Conservation (phyloP, 2,797 vertebrate genomes). For the Ctenochaetus hawaiiensis region DNA sequence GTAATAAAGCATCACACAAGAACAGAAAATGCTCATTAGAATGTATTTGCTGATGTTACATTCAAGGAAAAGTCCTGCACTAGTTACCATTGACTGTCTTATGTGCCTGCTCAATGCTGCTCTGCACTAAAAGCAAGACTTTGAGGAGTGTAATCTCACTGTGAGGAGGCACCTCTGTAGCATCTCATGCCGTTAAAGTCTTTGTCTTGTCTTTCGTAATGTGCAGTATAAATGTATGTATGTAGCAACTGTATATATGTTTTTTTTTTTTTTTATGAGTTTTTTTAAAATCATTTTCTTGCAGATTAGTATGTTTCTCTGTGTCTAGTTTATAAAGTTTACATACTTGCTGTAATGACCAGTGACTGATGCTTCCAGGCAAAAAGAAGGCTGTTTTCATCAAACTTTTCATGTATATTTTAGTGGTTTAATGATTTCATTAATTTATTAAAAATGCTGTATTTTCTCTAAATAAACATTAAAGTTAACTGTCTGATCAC, state of each 20-base stretch:
- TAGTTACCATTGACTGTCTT: slow-evolving; percentile 59
- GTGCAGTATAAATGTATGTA: slow-evolving; percentile 48
- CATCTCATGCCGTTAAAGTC: slow-evolving; percentile 19
- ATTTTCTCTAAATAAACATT: neutral
- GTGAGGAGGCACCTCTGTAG: neutral
- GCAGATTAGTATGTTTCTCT: no score
- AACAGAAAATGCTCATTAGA: slow-evolving; percentile 8
- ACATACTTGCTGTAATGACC: slow-evolving; percentile 5
- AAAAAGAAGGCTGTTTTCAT: slow-evolving; percentile 22
- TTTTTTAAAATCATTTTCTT: neutral
- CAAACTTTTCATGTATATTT: slow-evolving; percentile 35
- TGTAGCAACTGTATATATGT: neutral
- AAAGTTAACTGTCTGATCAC: no score
- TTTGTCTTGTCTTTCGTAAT: slow-evolving; percentile 17
- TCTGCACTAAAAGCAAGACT: slow-evolving; percentile 41
- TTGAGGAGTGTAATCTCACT: slow-evolving; percentile 7
- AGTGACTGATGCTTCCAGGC: neutral
- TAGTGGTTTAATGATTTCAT: slow-evolving; percentile 3
- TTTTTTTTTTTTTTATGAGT: slow-evolving; percentile 6
- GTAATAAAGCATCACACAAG: neutral
- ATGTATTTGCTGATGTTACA: slow-evolving; percentile 15
- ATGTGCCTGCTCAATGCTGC: slow-evolving; percentile 39
- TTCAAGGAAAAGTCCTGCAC: slow-evolving; percentile 42
- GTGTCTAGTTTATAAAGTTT: slow-evolving; percentile 17
- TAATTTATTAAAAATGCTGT: slow-evolving; percentile 67